phyloP scores from a whole-genome alignment of 2,113 vertebrate genomes.

The Spea multiplicata region DNA sequence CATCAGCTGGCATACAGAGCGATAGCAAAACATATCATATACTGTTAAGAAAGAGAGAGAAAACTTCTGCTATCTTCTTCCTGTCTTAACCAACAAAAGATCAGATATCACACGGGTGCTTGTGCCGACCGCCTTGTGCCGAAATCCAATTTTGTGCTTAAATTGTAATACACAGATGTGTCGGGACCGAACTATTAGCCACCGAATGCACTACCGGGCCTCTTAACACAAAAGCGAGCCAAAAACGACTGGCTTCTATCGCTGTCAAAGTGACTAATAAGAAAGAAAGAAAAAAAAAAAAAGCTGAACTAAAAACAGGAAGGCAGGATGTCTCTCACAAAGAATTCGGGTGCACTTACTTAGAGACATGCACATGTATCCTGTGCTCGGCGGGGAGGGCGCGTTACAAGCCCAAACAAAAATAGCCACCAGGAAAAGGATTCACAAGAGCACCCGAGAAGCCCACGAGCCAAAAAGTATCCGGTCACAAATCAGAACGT shows the following conservation, averaged over 20 bases:
- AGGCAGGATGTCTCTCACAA: slow-evolving; percentile 44
- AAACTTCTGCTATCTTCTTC: slow-evolving; percentile 38
- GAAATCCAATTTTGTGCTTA: not conserved
- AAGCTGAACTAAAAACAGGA: slow-evolving; percentile 27
- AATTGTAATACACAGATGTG: not conserved
- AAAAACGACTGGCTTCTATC: slow-evolving; percentile 4
- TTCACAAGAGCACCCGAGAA: not conserved
- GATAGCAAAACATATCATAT: not conserved
- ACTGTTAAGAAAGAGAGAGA: not conserved
- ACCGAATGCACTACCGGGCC: not conserved
- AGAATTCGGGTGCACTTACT: slow-evolving; percentile 24
- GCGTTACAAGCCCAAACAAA: not conserved
- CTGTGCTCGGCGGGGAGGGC: slow-evolving; percentile 14
- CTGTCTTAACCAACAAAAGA: slow-evolving; percentile 30
- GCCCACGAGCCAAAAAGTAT: not conserved
- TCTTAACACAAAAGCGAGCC: not conserved
- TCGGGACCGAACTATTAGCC: not conserved
- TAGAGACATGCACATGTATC: slow-evolving; percentile 34
- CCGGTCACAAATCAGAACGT: too few relatives aligned
- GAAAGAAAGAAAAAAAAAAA: too few relatives aligned
- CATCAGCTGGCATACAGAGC: not conserved
- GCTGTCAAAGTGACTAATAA: slow-evolving; percentile 13
- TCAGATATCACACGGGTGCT: not conserved
- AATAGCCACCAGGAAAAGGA: not conserved
- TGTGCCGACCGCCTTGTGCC: too few relatives aligned